Conservation (phyloP, 2,113 vertebrate genomes). For the Brachionichthys hirsutus region DNA sequence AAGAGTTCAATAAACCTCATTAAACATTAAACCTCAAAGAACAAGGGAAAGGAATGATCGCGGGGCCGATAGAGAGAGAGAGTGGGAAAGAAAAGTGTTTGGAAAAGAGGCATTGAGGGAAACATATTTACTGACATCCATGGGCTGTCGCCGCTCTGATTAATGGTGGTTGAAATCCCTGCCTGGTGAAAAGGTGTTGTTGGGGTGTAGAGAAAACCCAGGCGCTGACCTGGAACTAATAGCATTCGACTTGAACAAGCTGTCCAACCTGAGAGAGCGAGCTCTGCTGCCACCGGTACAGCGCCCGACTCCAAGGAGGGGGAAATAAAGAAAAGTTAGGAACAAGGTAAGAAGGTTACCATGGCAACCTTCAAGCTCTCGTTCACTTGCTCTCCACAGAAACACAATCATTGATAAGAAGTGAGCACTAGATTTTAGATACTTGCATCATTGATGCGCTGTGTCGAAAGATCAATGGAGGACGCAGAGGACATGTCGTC, state of each 20-base stretch:
- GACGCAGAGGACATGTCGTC: no score
- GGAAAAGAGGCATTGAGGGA: conserved; percentile 56
- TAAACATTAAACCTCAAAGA: conserved; percentile 21
- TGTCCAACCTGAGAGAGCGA: conserved; percentile 66
- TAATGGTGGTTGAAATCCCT: conserved; percentile 74
- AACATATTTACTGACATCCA: conserved; percentile 81
- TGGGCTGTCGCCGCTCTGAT: conserved; percentile 80
- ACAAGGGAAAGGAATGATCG: conserved; percentile 11
- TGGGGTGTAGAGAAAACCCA: conserved; percentile 72
- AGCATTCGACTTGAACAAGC: conserved; percentile 79
- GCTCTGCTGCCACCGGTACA: conserved; percentile 47
- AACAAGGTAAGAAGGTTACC: conserved; percentile 14
- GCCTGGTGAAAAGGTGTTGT: conserved; percentile 77
- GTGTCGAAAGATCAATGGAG: no score
- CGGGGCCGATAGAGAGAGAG: conserved; percentile 1
- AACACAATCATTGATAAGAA: no score
- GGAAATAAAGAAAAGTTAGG: conserved; percentile 62
- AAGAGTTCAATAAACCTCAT: conserved; percentile 15
- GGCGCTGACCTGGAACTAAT: conserved; percentile 79
- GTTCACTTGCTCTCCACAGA: neutral
- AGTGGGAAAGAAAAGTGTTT: conserved; percentile 36
- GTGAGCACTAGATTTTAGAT: no score
- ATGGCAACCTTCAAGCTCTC: conserved; percentile 19
- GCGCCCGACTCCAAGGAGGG: conserved; percentile 29
- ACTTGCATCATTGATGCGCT: neutral